Evolutionary conservation across 2,797 vertebrate species (phyloP), one percentile per base, ranked within the genome.

Genomic region (Anguilla obscura): DNA sequence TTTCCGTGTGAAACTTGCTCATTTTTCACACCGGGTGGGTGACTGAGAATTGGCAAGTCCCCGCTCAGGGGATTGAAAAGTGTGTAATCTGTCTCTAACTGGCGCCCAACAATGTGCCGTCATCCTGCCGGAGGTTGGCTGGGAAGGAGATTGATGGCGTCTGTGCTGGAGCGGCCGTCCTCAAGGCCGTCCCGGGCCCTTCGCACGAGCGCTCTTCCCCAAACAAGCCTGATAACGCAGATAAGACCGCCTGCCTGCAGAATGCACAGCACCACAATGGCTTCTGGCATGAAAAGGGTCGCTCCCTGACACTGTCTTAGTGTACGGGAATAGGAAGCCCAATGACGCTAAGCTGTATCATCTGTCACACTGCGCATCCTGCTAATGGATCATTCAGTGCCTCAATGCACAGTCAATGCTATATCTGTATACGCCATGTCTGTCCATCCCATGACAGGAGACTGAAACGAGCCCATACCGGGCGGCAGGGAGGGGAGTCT

Each of bases 61-160:
- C 86, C 48, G n/a, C 87, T 45, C 60, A 36, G 58, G 50, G 33
- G 66, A 86, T 86, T 48, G 69, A 85, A 33, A 74, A 63, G 87
- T 85, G 52, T 88, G 84, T 88, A 85, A 88, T 85, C n/a, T 12
- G 16, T 40, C 66, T 85, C 52, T 63, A 84, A 36, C 63, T 18
- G n/a, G 14, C 18, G 18, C 24, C 86, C 56, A 21, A 71, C 27
- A 84, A 83, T 56, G 63, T 9, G n/a, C 30, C 12, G 1, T 88
- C 76, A 48, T 85, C 85, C 76, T 76, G 8, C 27, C 16, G 40
- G 30, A 18, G 50, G 33, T 14, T 82, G 79, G 40, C 79, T 82
- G 45, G 79, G 79, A 82, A 50, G 16, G 10, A 76, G 84, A 88
- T 79, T 60, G 66, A 40, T 85, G 30, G n/a, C 66, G 69, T 85